These are phyloP conservation scores for Mnemiopsis leidyi DNA, from an alignment of 37 sponge, comb jelly and placozoan species.

Conservation along the genomic window DNA sequence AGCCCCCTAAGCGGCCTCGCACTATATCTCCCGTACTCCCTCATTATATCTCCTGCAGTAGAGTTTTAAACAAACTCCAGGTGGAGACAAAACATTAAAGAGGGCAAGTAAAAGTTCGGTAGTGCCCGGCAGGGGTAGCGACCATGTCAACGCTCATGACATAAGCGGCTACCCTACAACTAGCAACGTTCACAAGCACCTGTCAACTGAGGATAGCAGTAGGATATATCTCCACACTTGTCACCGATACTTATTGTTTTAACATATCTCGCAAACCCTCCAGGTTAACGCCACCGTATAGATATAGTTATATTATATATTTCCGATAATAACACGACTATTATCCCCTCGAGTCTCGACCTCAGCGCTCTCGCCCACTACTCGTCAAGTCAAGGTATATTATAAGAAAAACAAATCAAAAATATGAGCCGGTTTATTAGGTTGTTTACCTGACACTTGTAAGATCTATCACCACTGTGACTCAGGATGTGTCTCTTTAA, in stretches of 20 bases:
- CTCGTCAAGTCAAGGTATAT: no score
- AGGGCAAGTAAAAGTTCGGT: neutral
- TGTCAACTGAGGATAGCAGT: neutral
- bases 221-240: neutral
- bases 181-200: neutral
- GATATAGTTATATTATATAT: no score
- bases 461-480: constrained; percentile 52
- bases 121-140: neutral
- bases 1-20: neutral
- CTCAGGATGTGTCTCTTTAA: constrained; percentile 9
- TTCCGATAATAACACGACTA: neutral
- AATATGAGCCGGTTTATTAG: no score
- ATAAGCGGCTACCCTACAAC: neutral
- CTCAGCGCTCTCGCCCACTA: no score
- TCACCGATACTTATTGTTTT: neutral
- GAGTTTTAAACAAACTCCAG: neutral
- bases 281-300: neutral
- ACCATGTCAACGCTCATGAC: neutral
- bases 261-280: neutral
- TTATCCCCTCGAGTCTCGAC: no score
- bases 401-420: no score
- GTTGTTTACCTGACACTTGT: constrained; percentile 56
- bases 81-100: neutral
- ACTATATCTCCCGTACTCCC: neutral
- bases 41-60: neutral